Conservation (phyloP, 2,888 invertebrate species). For the Dysmachus trigonus region DNA sequence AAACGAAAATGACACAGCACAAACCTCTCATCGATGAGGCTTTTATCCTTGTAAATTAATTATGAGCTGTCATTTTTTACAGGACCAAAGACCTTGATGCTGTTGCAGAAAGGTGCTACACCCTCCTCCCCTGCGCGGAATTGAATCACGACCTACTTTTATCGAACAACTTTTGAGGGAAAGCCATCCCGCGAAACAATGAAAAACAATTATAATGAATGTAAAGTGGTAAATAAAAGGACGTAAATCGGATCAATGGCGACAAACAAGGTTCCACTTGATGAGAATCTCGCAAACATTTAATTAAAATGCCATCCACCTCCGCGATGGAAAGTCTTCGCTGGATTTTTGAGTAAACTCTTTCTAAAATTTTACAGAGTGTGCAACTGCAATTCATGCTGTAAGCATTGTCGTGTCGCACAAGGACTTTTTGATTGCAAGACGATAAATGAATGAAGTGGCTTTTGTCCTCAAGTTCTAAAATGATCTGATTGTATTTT, state of each 20-base stretch:
- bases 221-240: background rate
- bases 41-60: slow-evolving; percentile 19
- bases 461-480: background rate
- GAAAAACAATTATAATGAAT: background rate
- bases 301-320: background rate
- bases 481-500: background rate
- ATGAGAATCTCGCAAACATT: background rate
- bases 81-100: background rate
- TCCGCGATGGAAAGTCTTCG: background rate
- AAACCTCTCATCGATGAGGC: background rate
- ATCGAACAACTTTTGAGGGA: background rate
- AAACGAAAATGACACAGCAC: background rate
- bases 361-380: background rate
- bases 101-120: background rate
- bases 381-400: background rate
- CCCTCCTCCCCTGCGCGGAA: background rate
- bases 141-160: background rate
- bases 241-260: background rate
- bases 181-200: background rate
- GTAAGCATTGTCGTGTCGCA: background rate
- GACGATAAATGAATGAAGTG: background rate
- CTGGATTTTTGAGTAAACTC: background rate
- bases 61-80: slow-evolving; percentile 2
- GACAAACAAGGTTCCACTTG: background rate
- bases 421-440: background rate